A percentile compares a stretch with the other conserved stretches of the same genome.
Conservation (phyloP, 1,140 invertebrate species). For the Globodera rostochiensis region DNA sequence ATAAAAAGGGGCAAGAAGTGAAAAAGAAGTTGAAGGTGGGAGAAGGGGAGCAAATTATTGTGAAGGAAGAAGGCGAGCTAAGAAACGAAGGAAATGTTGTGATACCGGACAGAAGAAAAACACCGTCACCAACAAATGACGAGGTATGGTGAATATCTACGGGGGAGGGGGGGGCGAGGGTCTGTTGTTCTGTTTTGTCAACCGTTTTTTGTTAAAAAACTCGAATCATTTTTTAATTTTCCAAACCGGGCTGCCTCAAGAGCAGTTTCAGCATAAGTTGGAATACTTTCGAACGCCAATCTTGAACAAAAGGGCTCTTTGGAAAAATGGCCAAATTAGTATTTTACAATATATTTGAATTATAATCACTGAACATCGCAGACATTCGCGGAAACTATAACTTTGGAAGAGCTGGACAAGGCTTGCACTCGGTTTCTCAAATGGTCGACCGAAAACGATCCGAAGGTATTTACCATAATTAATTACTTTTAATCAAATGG, state of each 20-base stretch:
- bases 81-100: too few relatives aligned
- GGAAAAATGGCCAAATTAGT: too few relatives aligned
- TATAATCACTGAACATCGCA: background rate
- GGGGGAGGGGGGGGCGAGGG: background rate
- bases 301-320: too few relatives aligned
- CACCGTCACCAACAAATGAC: background rate
- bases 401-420: constrained; percentile 34
- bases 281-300: constrained; percentile 14
- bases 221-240: too few relatives aligned
- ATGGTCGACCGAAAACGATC: constrained; percentile 38
- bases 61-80: background rate
- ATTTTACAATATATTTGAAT: constrained; percentile 8
- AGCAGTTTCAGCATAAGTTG: constrained; percentile 10
- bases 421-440: constrained; percentile 35
- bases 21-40: constrained; percentile 11
- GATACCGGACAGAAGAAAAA: too few relatives aligned
- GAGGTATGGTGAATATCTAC: constrained; percentile 10
- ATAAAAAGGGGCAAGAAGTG: constrained; percentile 1
- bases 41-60: constrained; percentile 10
- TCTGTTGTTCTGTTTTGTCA: too few relatives aligned
- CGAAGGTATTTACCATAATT: constrained; percentile 24
- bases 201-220: too few relatives aligned
- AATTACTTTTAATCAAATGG: constrained; percentile 3
- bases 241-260: background rate
- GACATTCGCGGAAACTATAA: background rate